Evolutionary conservation across 2,113 vertebrate genomes (phyloP), one percentile per base, ranked within the genome.

Genomic region (Colossoma macropomum): DNA sequence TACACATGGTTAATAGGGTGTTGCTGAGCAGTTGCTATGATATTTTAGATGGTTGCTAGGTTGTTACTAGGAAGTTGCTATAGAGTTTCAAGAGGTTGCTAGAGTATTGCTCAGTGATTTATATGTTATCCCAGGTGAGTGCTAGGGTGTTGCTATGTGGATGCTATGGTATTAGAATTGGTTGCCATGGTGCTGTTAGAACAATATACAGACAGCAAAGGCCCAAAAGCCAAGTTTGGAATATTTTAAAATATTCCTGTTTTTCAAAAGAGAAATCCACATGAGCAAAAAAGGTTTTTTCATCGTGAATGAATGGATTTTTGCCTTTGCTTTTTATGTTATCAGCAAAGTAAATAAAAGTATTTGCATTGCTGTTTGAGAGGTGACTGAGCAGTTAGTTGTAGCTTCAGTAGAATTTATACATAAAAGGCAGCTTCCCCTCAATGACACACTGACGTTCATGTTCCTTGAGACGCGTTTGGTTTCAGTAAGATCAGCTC

Each of bases 391-490:
- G 32, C 9, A 41, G 71, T 86, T 86, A 85, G 72, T 63, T 66
- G 27, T 88, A 90, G 87, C 86, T 7, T 81, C 52, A 52, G 52
- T 34, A 6, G n/a, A 74, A 82, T 11, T 10, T 25, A 77, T 83
- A 75, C 27, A 50, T 4, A 91, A 93, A 92, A 93, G 92, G 91
- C 92, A 94, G 91, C 91, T 93, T 91, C 88, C 76, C 88, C 88
- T 89, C 91, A 91, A 91, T 78, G 19, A 85, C 85, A 81, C 54
- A 79, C 17, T 27, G 50, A 41, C 52, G 25, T 79, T 85, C 91
- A 93, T 91, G 90, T 93, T 93, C 84, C 81, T 69, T 11, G 11
- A 76, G 63, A 83, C 66, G 69, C 77, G 28, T 65, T 30, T n/a
- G 70, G 48, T 59, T 82, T 28, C 69, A 69, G 65, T 69, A 74